These are phyloP conservation scores for Nesidiocoris tenuis DNA, from an alignment of 2,888 invertebrate genomes.

Conservation along the genomic window DNA sequence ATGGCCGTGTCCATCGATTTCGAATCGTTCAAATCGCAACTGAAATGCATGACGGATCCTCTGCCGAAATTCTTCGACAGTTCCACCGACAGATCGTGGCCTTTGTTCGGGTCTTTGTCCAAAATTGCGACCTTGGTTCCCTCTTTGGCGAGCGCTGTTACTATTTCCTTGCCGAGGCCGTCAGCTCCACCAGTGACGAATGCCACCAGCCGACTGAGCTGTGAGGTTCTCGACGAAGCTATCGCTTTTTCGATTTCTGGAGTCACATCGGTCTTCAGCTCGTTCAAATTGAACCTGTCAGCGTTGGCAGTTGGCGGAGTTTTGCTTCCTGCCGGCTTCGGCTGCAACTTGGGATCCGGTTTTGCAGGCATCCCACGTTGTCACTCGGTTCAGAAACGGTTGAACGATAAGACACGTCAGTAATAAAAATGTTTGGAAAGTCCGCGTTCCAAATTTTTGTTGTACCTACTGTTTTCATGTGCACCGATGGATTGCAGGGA, in stretches of 20 bases:
- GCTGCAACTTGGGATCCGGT: not conserved
- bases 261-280: constrained; percentile 13
- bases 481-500: no score
- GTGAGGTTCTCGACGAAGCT: constrained; percentile 2
- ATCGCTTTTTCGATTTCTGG: constrained; percentile 27
- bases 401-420: no score
- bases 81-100: constrained; percentile 36
- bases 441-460: no score
- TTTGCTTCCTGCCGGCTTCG: not conserved
- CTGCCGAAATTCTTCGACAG: constrained; percentile 32
- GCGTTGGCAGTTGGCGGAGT: not conserved
- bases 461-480: no score
- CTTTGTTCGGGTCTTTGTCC: constrained; percentile 36
- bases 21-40: constrained; percentile 37
- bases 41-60: constrained; percentile 35
- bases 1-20: constrained; percentile 39
- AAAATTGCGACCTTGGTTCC: constrained; percentile 41
- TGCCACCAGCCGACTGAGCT: constrained; percentile 28
- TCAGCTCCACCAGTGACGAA: constrained; percentile 41
- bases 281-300: constrained; percentile 22
- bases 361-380: not conserved
- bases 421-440: no score
- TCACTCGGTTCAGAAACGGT: no score
- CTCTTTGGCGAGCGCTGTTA: constrained; percentile 31
- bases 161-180: constrained; percentile 39